Conservation (phyloP, 2,113 vertebrate species). For the Colinus virginianus region DNA sequence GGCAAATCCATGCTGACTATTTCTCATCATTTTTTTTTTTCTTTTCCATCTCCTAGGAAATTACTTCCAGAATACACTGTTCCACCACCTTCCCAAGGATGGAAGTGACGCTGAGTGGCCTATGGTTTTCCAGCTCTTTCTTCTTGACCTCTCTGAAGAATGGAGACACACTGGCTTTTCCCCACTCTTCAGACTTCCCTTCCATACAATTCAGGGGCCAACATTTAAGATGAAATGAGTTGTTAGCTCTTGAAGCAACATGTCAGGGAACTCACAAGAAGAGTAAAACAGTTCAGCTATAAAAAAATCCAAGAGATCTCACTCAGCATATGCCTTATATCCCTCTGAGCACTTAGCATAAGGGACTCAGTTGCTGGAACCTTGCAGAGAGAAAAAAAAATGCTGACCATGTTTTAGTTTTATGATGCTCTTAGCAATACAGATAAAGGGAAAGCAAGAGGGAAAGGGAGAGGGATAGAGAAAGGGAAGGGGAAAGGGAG, state of each 20-base stretch:
- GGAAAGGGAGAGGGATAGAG: too few relatives aligned
- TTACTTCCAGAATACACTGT: too few relatives aligned
- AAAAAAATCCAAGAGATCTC: not conserved
- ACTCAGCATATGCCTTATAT: not conserved
- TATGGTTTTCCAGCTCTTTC: too few relatives aligned
- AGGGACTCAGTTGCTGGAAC: not conserved
- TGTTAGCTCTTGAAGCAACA: not conserved
- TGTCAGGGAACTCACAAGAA: not conserved
- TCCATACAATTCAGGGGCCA: not conserved
- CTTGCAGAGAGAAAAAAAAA: not conserved
- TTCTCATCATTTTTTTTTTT: too few relatives aligned
- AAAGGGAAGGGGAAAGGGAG: too few relatives aligned
- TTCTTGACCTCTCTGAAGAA: too few relatives aligned
- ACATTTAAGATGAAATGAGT: not conserved
- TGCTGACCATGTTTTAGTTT: not conserved
- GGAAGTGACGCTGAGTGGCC: too few relatives aligned
- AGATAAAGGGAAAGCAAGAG: not conserved
- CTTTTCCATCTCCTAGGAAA: too few relatives aligned
- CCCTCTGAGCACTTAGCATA: rapidly evolving
- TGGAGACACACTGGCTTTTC: too few relatives aligned
- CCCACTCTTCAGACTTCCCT: too few relatives aligned
- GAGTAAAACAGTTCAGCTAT: not conserved
- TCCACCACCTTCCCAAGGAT: too few relatives aligned
- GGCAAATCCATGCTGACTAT: too few relatives aligned
- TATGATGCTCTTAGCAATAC: not conserved